phyloP scores from a whole-genome alignment of 35 echinoderm and acorn worm species.

The Patiria miniata region DNA sequence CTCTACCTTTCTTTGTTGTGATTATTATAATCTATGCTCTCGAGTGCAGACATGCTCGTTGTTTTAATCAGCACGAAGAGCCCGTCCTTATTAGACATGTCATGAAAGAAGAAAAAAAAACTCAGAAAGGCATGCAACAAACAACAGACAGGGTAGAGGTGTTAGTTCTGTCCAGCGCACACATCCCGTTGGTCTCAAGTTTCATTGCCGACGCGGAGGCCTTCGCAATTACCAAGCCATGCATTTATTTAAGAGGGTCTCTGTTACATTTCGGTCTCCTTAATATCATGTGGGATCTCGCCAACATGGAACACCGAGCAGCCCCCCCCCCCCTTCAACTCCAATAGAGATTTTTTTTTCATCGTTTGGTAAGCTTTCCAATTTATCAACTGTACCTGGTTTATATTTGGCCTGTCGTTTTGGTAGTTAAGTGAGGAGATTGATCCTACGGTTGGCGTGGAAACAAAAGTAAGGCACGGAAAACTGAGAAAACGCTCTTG shows the following conservation, averaged over 20 bases:
- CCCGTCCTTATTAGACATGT: conserved; percentile 24
- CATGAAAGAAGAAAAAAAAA: too few relatives aligned
- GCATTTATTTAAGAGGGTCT: conserved; percentile 28
- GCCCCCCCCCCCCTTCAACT: too few relatives aligned
- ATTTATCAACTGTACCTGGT: conserved; percentile 19
- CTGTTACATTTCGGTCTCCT: background rate
- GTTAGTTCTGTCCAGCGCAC: conserved; percentile 19
- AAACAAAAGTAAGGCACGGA: too few relatives aligned
- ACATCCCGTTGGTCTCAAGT: conserved; percentile 18
- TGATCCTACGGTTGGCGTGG: too few relatives aligned
- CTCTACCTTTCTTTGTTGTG: too few relatives aligned
- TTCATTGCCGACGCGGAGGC: background rate
- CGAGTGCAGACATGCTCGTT: too few relatives aligned
- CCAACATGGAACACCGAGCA: background rate
- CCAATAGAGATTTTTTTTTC: too few relatives aligned
- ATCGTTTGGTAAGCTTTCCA: background rate
- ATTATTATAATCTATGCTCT: too few relatives aligned
- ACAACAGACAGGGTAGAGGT: conserved; percentile 26
- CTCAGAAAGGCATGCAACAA: conserved; percentile 10
- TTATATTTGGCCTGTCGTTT: conserved; percentile 12
- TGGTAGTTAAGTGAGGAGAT: background rate
- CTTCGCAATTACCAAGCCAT: conserved; percentile 24
- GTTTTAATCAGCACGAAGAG: too few relatives aligned
- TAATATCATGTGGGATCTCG: background rate
- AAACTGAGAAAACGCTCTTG: too few relatives aligned